Conservation (phyloP, 23 tunicate species). For the Botrylloides violaceus region DNA sequence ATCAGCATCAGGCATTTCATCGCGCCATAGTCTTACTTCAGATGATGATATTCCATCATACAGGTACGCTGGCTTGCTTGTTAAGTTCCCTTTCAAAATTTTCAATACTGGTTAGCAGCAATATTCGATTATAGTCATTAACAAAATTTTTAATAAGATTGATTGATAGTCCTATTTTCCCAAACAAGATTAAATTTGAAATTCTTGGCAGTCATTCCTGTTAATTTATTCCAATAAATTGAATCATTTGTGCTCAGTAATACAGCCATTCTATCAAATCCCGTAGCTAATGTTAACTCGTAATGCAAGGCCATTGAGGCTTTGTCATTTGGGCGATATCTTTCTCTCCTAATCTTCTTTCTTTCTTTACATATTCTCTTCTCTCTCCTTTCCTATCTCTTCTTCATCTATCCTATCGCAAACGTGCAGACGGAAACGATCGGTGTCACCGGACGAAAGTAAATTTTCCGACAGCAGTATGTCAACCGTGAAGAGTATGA, state of each 20-base stretch:
- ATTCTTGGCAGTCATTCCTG: too few species aligned
- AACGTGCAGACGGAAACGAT: background rate
- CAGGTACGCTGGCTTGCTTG: background rate
- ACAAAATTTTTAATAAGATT: too few species aligned
- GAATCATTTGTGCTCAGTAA: too few species aligned
- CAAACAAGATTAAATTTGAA: too few species aligned
- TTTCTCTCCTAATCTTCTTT: conserved; percentile 9
- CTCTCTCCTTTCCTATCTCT: conserved; percentile 14
- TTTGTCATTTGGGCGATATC: too few species aligned
- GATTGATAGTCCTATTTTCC: too few species aligned
- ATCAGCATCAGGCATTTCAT: conserved; percentile 6
- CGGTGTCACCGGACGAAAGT: conserved; percentile 30
- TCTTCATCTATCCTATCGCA: background rate
- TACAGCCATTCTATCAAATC: too few species aligned
- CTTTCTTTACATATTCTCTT: conserved; percentile 22
- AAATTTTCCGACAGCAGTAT: conserved; percentile 42
- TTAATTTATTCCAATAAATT: too few species aligned
- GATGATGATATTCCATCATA: conserved; percentile 23
- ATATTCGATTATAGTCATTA: too few species aligned
- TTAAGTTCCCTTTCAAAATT: background rate
- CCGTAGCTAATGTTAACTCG: too few species aligned
- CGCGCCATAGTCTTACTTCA: conserved; percentile 39
- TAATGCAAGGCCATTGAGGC: too few species aligned
- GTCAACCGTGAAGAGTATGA: conserved; percentile 28
- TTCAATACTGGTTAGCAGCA: too few species aligned